Evolutionary conservation across 2,113 vertebrate genomes (phyloP).

Genomic region (Psephotus haematonotus): DNA sequence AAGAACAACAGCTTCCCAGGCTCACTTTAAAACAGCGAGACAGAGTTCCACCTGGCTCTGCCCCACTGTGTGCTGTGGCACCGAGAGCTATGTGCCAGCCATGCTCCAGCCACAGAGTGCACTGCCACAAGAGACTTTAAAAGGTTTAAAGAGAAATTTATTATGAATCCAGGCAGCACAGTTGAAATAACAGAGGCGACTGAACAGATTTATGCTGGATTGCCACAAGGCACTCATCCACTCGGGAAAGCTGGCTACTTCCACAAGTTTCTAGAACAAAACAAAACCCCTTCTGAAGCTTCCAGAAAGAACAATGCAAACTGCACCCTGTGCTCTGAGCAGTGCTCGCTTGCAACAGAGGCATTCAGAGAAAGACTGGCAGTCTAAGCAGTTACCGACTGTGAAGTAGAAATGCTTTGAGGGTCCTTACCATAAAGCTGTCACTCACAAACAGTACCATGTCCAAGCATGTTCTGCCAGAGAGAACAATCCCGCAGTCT

Average conservation of each 20-base stretch:
- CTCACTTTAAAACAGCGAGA: not conserved
- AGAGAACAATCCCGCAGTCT: not conserved
- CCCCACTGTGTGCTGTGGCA: not conserved
- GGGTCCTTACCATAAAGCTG: constrained; percentile 48
- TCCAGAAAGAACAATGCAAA: constrained; percentile 49
- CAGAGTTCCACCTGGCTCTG: not conserved
- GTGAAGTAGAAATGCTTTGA: not conserved
- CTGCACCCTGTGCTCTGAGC: not conserved
- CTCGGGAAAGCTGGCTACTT: not conserved
- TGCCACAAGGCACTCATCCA: constrained; percentile 8
- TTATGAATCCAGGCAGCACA: not conserved
- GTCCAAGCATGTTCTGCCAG: not conserved
- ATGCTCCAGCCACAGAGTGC: not conserved
- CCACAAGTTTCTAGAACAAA: constrained; percentile 13
- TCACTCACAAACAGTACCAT: not conserved
- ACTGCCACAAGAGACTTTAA: not conserved
- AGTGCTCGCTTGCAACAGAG: not conserved
- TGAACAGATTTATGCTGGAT: not conserved
- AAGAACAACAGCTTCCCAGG: rapidly evolving
- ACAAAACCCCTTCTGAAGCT: constrained; percentile 8
- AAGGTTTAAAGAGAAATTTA: not conserved
- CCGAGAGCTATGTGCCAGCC: not conserved
- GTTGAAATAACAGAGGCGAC: not conserved
- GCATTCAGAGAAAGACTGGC: not conserved
- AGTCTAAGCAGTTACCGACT: not conserved